These are phyloP conservation scores for Centroberyx gerrardi DNA, from an alignment of 2,797 vertebrate genomes.

Conservation along the genomic window DNA sequence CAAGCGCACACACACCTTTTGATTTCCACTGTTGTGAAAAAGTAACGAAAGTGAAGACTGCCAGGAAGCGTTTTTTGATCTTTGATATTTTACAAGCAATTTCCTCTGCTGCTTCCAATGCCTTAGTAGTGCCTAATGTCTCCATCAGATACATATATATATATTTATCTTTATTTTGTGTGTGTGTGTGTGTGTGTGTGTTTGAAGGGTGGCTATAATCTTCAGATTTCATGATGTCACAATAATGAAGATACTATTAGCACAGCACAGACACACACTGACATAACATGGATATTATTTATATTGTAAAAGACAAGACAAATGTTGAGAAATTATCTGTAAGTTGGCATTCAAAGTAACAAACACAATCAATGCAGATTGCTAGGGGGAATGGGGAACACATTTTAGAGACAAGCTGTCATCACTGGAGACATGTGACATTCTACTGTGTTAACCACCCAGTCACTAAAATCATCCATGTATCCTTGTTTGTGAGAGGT, in stretches of 20 bases:
- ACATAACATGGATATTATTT: background rate
- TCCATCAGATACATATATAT: constrained; percentile 8
- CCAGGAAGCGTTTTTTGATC: constrained; percentile 31
- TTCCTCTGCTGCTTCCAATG: background rate
- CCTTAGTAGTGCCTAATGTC: constrained; percentile 3
- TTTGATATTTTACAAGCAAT: constrained; percentile 26
- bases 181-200: constrained; percentile 1
- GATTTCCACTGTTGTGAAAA: constrained; percentile 14
- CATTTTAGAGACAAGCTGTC: background rate
- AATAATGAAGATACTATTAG: background rate
- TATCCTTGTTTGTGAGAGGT: background rate
- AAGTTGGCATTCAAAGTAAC: background rate
- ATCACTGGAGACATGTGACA: background rate
- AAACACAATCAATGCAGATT: background rate
- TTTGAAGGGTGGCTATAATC: background rate
- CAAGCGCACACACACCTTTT: background rate
- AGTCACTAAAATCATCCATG: constrained; percentile 5
- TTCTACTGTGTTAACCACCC: background rate
- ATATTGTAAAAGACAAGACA: background rate
- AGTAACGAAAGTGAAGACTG: background rate
- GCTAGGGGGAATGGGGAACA: background rate
- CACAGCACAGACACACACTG: background rate
- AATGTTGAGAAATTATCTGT: background rate
- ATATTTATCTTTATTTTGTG: background rate
- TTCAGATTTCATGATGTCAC: background rate